phyloP scores from a whole-genome alignment of 2,797 vertebrate species.

The Pangasius sanitwongsei region DNA sequence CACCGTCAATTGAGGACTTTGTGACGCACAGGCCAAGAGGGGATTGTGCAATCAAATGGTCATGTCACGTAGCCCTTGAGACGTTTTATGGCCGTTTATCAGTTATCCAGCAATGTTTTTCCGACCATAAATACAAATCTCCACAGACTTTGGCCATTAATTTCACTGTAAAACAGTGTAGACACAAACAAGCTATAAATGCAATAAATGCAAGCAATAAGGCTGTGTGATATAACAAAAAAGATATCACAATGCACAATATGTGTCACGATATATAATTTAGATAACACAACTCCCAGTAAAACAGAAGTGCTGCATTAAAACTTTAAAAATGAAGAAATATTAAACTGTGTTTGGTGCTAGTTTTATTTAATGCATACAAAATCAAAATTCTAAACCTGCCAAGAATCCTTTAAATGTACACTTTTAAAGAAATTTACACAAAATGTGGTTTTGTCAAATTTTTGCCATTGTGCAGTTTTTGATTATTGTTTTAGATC shows the following conservation, averaged over 20 bases:
- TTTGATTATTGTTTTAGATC: neutral
- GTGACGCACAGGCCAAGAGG: conserved; percentile 60
- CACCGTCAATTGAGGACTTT: conserved; percentile 65
- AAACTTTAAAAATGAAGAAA: neutral
- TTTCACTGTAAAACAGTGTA: neutral
- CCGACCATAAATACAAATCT: neutral
- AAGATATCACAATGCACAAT: too few species aligned
- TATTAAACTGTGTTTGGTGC: neutral
- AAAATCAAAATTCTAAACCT: neutral
- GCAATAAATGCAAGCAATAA: too few species aligned
- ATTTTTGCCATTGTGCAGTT: neutral
- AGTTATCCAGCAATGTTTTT: conserved; percentile 35
- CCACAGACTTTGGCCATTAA: neutral
- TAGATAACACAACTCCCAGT: neutral
- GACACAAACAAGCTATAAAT: neutral
- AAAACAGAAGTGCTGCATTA: neutral
- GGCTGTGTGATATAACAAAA: neutral
- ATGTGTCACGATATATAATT: neutral
- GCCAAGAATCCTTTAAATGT: neutral
- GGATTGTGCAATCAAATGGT: conserved; percentile 68
- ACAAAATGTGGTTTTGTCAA: neutral
- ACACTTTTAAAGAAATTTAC: neutral
- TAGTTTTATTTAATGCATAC: neutral
- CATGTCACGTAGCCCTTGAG: conserved; percentile 68
- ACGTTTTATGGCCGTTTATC: conserved; percentile 65